These are phyloP conservation scores for Emmelina monodactyla DNA, from an alignment of 2,888 invertebrate species.

Conservation along the genomic window DNA sequence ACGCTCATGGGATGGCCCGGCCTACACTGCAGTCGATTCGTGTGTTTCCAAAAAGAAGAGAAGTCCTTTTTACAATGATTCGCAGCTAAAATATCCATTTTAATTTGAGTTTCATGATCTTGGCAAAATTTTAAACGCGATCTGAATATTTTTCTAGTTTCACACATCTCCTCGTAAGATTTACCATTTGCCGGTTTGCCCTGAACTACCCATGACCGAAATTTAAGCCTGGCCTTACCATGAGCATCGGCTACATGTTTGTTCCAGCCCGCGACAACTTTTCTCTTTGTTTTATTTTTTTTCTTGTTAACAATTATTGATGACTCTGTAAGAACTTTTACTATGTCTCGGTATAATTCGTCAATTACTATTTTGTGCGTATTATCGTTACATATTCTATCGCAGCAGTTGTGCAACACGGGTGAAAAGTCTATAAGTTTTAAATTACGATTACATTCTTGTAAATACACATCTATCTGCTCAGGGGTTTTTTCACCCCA, in stretches of 20 bases:
- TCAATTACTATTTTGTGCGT: constrained; percentile 11
- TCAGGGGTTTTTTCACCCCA: not conserved
- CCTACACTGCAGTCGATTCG: constrained; percentile 7
- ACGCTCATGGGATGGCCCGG: constrained; percentile 11
- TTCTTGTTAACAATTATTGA: constrained; percentile 2
- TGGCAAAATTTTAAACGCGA: constrained; percentile 11
- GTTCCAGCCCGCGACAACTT: constrained; percentile 17
- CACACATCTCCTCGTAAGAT: constrained; percentile 8
- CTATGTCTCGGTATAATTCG: constrained; percentile 13
- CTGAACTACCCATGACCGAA: constrained; percentile 13
- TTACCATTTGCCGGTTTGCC: constrained; percentile 9
- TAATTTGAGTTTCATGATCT: too few relatives aligned
- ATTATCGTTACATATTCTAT: constrained; percentile 5
- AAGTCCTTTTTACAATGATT: constrained; percentile 8
- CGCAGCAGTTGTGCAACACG: not conserved
- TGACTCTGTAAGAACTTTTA: constrained; percentile 8
- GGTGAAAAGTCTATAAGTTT: not conserved
- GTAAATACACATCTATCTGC: not conserved
- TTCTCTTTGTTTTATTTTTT: not conserved
- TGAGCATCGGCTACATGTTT: constrained; percentile 15
- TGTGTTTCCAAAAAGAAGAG: constrained; percentile 11
- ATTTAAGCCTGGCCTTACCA: constrained; percentile 12
- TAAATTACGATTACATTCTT: not conserved
- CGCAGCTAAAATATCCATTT: constrained; percentile 10
- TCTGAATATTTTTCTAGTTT: constrained; percentile 12